Evolutionary conservation across 2,888 invertebrate species (phyloP).

Genomic region (Parochlus steinenii): DNA sequence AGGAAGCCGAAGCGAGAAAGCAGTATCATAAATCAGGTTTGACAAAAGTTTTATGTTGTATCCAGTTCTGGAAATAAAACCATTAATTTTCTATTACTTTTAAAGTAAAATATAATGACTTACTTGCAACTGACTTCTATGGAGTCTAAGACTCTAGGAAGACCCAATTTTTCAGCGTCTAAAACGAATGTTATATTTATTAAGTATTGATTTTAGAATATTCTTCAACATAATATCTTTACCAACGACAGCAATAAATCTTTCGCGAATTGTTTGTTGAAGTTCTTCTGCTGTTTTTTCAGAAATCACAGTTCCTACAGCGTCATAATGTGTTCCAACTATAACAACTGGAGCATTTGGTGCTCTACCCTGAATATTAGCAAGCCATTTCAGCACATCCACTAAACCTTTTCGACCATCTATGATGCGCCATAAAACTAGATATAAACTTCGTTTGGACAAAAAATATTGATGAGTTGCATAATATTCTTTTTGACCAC

Average conservation of each 20-base stretch:
- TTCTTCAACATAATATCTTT: no score
- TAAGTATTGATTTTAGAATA: no score
- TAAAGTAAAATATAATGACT: conserved; percentile 11
- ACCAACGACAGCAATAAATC: conserved; percentile 83
- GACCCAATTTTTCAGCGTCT: conserved; percentile 90
- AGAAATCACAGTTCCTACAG: conserved; percentile 37
- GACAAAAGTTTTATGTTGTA: conserved; percentile 81
- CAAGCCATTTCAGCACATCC: conserved; percentile 86
- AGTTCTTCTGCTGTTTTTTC: conserved; percentile 46
- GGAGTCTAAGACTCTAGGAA: conserved; percentile 84
- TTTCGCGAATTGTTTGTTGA: conserved; percentile 72
- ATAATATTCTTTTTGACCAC: conserved; percentile 50
- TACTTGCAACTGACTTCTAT: conserved; percentile 63
- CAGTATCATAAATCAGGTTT: conserved; percentile 84
- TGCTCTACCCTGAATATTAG: conserved; percentile 87
- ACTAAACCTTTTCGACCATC: conserved; percentile 83
- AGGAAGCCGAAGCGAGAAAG: conserved; percentile 77
- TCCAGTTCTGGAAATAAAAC: conserved; percentile 40
- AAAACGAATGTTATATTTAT: no score
- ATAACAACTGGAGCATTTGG: conserved; percentile 94
- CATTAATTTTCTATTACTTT: background rate
- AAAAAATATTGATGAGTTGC: conserved; percentile 98
- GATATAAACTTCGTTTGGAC: conserved; percentile 82
- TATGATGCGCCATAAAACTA: conserved; percentile 88
- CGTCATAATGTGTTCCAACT: conserved; percentile 91